Percentiles rank a stretch among this genome's conserved stretches.
These are phyloP conservation scores for Sympetrum striolatum DNA, from an alignment of 2,888 invertebrate genomes.

Conservation along the genomic window DNA sequence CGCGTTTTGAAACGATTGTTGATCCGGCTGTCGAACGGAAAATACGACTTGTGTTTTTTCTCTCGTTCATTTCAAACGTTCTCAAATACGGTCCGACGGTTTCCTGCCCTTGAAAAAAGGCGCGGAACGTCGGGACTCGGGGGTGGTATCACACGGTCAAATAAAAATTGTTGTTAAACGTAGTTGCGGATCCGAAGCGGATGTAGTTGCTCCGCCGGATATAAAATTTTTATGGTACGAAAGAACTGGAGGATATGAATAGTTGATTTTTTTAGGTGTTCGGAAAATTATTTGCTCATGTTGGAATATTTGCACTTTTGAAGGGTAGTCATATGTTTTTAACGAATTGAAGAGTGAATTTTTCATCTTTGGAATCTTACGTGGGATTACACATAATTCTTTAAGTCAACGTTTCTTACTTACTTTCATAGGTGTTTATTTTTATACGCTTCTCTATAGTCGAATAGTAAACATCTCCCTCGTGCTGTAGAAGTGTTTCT, in stretches of 20 bases:
- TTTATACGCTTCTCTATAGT: background rate
- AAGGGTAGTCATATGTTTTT: background rate
- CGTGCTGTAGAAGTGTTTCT: background rate
- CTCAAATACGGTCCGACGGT: background rate
- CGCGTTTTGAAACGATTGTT: background rate
- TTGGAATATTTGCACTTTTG: background rate
- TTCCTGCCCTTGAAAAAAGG: background rate
- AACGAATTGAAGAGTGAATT: background rate
- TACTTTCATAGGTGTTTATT: background rate
- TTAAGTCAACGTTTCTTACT: background rate
- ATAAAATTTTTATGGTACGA: background rate
- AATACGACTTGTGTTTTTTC: background rate
- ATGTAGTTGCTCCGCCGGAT: background rate
- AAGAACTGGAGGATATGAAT: background rate
- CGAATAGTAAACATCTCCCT: background rate
- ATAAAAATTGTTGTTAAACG: background rate
- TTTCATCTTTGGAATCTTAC: background rate
- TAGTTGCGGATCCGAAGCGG: background rate
- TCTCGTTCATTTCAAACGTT: background rate
- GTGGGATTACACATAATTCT: background rate
- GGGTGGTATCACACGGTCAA: constrained; percentile 40
- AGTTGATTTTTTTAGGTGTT: background rate
- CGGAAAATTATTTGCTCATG: constrained; percentile 30
- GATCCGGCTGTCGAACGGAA: background rate
- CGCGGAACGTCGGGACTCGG: background rate